Percentiles rank a stretch among this genome's conserved stretches.
These are phyloP conservation scores for Euzophera pinguis DNA, from an alignment of 2,888 invertebrate genomes.

Conservation along the genomic window DNA sequence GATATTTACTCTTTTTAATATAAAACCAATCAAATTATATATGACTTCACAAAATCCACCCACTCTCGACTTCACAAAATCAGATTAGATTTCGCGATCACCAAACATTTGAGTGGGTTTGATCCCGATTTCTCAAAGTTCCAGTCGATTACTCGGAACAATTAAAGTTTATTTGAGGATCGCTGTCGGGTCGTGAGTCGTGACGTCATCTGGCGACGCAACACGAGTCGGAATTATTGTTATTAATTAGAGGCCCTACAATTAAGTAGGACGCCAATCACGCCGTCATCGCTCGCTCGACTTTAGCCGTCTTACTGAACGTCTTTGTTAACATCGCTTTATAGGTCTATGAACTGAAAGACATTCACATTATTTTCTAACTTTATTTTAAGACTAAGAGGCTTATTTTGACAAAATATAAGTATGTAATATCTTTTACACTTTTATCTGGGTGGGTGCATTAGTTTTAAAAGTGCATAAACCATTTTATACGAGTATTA, in stretches of 20 bases:
- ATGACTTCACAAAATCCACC: too few relatives aligned
- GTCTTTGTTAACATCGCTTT: constrained; percentile 71
- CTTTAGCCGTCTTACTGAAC: constrained; percentile 63
- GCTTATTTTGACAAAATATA: too few relatives aligned
- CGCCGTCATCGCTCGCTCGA: constrained; percentile 60
- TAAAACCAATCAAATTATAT: too few relatives aligned
- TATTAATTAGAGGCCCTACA: constrained; percentile 77
- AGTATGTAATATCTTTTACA: too few relatives aligned
- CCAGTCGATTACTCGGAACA: constrained; percentile 35
- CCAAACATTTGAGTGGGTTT: neutral
- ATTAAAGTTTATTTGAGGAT: constrained; percentile 47
- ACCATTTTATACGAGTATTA: too few relatives aligned
- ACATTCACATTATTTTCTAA: constrained; percentile 15
- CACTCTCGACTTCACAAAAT: neutral
- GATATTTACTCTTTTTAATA: too few relatives aligned
- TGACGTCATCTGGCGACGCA: constrained; percentile 64
- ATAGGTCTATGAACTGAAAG: constrained; percentile 36
- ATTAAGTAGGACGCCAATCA: constrained; percentile 77
- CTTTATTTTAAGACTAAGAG: neutral
- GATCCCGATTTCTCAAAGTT: constrained; percentile 15
- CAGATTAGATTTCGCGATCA: constrained; percentile 2
- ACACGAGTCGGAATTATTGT: constrained; percentile 59
- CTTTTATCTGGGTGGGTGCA: too few relatives aligned
- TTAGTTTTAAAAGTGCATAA: too few relatives aligned
- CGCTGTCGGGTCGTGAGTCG: constrained; percentile 28